Evolutionary conservation across 2,113 vertebrate species (phyloP), one percentile per base, ranked within the genome.

Genomic region (Heloderma charlesbogerti): DNA sequence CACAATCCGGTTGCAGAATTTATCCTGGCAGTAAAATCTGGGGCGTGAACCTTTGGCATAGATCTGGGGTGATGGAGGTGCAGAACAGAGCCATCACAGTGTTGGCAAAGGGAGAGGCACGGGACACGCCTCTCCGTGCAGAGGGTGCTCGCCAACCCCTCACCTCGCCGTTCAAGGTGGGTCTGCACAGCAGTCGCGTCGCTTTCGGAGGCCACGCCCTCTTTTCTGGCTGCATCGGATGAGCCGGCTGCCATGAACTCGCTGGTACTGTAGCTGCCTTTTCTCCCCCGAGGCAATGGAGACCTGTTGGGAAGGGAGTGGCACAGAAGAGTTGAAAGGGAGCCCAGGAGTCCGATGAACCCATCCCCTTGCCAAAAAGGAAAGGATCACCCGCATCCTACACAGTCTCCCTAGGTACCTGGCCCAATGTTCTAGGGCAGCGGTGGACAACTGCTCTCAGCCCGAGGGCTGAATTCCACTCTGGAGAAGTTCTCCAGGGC

Each of bases 231-330:
- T 0, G 88, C 87, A 0, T 99, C 98, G 0, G 94, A 13, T 31
- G 89, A 8, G 0, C 91, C 0, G 0, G 72, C 91, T 0, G 93
- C 45, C 0, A 96, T 43, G 43, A 95, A 95, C 8, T 99, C 99
- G 0, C 13, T 75, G 34, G 96, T 84, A 4, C 93, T 98, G 92
- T 98, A 98, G 86, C 99, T 99, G 94, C 98, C 97, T 34, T 98
- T 98, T 66, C 98, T 97, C 0, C 94, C 25, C 63, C 98, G 98
- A 7, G 94, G 4, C 25, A 96, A 93, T 29, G 97, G 97, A 4
- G 97, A 97, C 89, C 98, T 99, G 94, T 16, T 0, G 34, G 22
- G 22, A 80, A 34, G 37, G 40, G 9, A 83, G 37, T 40, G 6
- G 10, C 45, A 16, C 1, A 16, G 37, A 40, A 51, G 48, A 16